Evolutionary conservation across 2,797 vertebrate species (phyloP).

Genomic region (Garrulus glandarius): DNA sequence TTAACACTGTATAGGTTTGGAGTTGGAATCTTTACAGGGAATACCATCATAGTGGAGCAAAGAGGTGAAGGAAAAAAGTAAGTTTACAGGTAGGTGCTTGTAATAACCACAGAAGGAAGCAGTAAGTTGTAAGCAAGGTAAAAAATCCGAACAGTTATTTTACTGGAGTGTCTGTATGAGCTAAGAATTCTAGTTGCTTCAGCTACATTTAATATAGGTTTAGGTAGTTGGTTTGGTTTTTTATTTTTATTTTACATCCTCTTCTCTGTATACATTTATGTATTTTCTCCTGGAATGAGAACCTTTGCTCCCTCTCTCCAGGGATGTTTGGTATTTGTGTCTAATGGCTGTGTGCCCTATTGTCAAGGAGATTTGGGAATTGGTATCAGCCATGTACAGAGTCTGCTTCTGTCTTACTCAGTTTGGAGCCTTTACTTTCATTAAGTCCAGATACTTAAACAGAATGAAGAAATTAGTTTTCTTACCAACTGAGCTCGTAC

Average conservation of each 20-base stretch:
- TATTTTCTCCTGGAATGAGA: not conserved
- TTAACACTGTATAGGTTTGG: not conserved
- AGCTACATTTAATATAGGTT: not conserved
- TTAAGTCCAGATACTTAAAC: not conserved
- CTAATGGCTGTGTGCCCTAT: not conserved
- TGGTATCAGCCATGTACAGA: rapidly evolving
- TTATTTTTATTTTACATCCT: not conserved
- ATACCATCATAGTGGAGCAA: not conserved
- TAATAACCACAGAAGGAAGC: not conserved
- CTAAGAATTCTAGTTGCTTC: not conserved
- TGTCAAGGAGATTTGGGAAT: not conserved
- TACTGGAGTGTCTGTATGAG: not conserved
- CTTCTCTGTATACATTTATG: not conserved
- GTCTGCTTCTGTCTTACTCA: not conserved
- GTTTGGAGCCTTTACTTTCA: not conserved
- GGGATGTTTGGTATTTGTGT: not conserved
- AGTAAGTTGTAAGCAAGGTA: not conserved
- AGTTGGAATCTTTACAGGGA: not conserved
- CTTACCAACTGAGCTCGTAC: not conserved
- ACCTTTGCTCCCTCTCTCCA: not conserved
- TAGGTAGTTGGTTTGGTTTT: not conserved
- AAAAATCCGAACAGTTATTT: not conserved
- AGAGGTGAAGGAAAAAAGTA: not conserved
- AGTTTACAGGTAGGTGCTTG: not conserved
- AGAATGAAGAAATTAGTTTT: not conserved